Conservation (phyloP, 1,140 invertebrate species). For the Dryas iulia region DNA sequence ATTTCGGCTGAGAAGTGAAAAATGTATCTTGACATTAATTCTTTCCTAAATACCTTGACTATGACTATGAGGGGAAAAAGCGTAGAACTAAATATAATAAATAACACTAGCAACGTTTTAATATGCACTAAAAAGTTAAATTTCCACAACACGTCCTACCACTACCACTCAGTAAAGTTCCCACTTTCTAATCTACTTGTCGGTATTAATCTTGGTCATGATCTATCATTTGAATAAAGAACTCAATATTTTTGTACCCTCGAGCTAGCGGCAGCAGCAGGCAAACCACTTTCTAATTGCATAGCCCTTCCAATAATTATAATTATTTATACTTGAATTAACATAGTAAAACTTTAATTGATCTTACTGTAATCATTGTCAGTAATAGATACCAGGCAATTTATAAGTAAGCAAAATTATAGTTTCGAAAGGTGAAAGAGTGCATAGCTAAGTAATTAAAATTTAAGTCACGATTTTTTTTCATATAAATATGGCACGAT, state of each 20-base stretch:
- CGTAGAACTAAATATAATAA: too few relatives aligned
- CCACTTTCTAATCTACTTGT: constrained; percentile 67
- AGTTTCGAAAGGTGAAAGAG: neutral
- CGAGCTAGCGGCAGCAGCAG: constrained; percentile 42
- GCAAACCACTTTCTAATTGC: constrained; percentile 55
- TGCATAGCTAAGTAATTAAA: neutral
- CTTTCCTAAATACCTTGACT: too few relatives aligned
- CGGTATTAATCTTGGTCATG: constrained; percentile 42
- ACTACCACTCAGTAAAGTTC: constrained; percentile 31
- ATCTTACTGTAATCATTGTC: neutral
- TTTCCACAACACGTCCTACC: neutral
- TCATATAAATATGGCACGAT: neutral
- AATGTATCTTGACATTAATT: too few relatives aligned
- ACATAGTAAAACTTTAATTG: neutral
- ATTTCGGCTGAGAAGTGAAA: too few relatives aligned
- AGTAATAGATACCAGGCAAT: neutral
- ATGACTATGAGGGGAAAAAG: too few relatives aligned
- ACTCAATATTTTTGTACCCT: constrained; percentile 61
- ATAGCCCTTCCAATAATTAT: constrained; percentile 37
- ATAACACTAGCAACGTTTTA: too few relatives aligned
- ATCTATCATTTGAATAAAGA: constrained; percentile 27
- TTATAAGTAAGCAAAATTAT: neutral
- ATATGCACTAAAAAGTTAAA: neutral
- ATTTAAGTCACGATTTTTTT: neutral
- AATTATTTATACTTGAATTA: neutral